These are phyloP conservation scores for Heterotilapia buettikoferi DNA, from an alignment of 2,113 vertebrate genomes.

Conservation along the genomic window DNA sequence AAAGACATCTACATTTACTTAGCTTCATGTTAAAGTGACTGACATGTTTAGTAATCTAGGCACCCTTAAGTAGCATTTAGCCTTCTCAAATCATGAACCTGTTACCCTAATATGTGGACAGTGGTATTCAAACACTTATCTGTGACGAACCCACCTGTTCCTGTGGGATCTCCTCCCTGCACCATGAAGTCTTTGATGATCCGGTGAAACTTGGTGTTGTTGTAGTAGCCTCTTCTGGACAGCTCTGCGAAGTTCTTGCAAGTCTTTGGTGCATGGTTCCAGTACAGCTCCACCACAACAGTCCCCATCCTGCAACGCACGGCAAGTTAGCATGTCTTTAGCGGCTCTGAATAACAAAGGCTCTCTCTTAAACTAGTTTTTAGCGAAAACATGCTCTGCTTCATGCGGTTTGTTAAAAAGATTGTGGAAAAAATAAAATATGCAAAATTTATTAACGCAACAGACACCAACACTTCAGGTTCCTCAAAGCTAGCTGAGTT, in stretches of 20 bases:
- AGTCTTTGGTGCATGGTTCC: conserved; percentile 88
- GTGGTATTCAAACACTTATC: neutral
- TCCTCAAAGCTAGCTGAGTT: neutral
- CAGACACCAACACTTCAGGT: neutral
- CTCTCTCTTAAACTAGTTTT: neutral
- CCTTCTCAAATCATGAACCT: neutral
- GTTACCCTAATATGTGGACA: neutral
- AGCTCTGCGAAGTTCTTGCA: conserved; percentile 94
- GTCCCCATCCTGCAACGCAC: conserved; percentile 82
- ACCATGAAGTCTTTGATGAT: conserved; percentile 97
- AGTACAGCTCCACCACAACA: conserved; percentile 86
- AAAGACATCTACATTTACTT: neutral
- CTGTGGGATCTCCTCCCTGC: conserved; percentile 93
- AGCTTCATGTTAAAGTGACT: neutral
- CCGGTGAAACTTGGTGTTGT: conserved; percentile 88
- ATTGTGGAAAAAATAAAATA: neutral
- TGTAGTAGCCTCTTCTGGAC: conserved; percentile 88
- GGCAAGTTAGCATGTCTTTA: neutral
- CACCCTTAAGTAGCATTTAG: neutral
- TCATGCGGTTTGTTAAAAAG: neutral
- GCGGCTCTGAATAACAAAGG: neutral
- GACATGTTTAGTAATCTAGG: neutral
- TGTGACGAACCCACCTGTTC: conserved; percentile 77
- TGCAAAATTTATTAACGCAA: neutral
- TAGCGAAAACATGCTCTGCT: neutral